These are phyloP conservation scores for Montipora foliosa DNA, from an alignment of 64 coral and sea anemone genomes.

Conservation along the genomic window DNA sequence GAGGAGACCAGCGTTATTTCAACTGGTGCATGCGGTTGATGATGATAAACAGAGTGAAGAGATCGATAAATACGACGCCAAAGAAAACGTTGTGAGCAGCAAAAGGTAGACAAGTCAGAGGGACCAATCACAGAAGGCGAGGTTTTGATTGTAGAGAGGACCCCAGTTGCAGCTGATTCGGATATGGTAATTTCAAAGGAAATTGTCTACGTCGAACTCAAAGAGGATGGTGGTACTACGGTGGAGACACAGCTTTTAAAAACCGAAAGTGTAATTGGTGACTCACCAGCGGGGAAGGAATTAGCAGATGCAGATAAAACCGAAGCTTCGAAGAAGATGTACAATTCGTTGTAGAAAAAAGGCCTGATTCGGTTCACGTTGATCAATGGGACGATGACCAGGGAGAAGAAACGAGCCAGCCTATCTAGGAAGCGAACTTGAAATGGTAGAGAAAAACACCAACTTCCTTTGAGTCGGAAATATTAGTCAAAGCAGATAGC, in stretches of 20 bases:
- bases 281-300: not conserved
- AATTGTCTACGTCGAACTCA: not conserved
- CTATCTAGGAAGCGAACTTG: not conserved
- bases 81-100: not conserved
- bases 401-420: not conserved
- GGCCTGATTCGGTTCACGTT: not conserved
- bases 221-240: not conserved
- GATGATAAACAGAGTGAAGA: not conserved
- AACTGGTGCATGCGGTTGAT: not conserved
- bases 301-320: not conserved
- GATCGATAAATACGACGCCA: not conserved
- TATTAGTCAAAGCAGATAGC: not conserved
- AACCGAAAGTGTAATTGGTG: not conserved
- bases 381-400: not conserved
- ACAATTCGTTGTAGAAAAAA: not conserved
- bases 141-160: not conserved
- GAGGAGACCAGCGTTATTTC: not conserved
- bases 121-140: not conserved
- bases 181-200: not conserved
- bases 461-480: not conserved
- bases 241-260: not conserved
- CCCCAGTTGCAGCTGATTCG: not conserved
- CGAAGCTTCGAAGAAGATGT: not conserved
- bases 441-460: not conserved
- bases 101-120: not conserved